Evolutionary conservation across 2,113 vertebrate genomes (phyloP).

Genomic region (Oncorhynchus kisutch): DNA sequence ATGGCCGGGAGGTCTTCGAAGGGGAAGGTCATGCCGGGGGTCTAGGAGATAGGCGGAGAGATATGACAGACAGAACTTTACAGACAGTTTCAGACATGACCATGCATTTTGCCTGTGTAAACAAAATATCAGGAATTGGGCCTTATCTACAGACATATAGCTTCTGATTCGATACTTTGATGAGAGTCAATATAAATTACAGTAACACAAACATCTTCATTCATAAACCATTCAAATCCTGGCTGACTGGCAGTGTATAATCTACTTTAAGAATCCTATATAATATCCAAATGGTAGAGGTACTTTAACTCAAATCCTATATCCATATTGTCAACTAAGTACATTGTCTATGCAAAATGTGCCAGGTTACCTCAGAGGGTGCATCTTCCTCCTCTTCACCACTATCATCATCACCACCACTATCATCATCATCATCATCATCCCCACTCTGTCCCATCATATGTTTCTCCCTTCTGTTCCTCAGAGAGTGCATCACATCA

Average conservation of each 20-base stretch:
- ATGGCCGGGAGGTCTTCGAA: slow-evolving; percentile 79
- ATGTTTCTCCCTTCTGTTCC: slow-evolving; percentile 82
- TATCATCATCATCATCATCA: slow-evolving; percentile 14
- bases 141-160: not conserved
- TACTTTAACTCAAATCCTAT: too few relatives aligned
- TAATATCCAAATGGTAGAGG: too few relatives aligned
- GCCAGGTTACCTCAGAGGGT: slow-evolving; percentile 40
- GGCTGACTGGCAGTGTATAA: too few relatives aligned
- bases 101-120: not conserved
- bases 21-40: slow-evolving; percentile 84
- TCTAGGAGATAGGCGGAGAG: slow-evolving; percentile 35
- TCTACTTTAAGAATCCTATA: too few relatives aligned
- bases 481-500: slow-evolving; percentile 85
- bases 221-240: too few relatives aligned
- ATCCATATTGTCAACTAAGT: not conserved
- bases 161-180: not conserved
- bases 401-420: not conserved
- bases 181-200: not conserved
- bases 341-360: not conserved
- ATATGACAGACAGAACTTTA: not conserved
- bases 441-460: slow-evolving; percentile 83
- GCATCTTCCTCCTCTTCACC: slow-evolving; percentile 22
- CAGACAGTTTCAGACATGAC: not conserved
- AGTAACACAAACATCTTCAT: too few relatives aligned
- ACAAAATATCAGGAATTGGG: too few relatives aligned